Percentiles rank a stretch among this genome's conserved stretches.
Evolutionary conservation across 1,140 invertebrate genomes (phyloP).

Genomic region (Cydia splendana): DNA sequence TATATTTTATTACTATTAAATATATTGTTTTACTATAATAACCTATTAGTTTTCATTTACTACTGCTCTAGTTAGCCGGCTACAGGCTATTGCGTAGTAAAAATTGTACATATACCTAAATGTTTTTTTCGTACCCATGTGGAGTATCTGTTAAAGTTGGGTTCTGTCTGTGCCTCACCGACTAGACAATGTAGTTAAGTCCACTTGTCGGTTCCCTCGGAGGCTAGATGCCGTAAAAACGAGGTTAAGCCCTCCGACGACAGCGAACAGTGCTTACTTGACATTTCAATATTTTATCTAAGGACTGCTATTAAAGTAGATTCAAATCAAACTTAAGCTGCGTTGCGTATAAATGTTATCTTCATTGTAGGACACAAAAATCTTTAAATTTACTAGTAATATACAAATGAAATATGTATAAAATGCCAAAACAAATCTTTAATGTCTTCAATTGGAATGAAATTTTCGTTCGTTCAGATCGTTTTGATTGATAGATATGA

Average conservation of each 20-base stretch:
- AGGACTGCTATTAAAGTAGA: not conserved
- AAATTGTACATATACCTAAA: too few species aligned
- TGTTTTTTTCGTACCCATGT: too few species aligned
- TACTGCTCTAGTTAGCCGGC: too few species aligned
- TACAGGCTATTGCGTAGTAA: too few species aligned
- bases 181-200: constrained; percentile 2
- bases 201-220: not conserved
- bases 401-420: too few species aligned
- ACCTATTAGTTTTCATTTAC: too few species aligned
- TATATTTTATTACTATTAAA: too few species aligned
- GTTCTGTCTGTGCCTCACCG: not conserved
- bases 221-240: not conserved
- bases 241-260: not conserved
- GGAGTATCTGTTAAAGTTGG: not conserved
- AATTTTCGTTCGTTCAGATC: not conserved
- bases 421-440: too few species aligned
- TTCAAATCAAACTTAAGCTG: not conserved
- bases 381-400: not conserved
- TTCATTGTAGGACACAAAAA: not conserved
- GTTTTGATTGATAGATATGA: too few species aligned
- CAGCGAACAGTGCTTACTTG: not conserved
- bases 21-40: too few species aligned
- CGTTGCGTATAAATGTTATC: not conserved
- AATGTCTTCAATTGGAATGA: not conserved
- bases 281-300: not conserved